These are phyloP conservation scores for Galeopterus variegatus DNA, from an alignment of 2,113 vertebrate species.

Conservation along the genomic window DNA sequence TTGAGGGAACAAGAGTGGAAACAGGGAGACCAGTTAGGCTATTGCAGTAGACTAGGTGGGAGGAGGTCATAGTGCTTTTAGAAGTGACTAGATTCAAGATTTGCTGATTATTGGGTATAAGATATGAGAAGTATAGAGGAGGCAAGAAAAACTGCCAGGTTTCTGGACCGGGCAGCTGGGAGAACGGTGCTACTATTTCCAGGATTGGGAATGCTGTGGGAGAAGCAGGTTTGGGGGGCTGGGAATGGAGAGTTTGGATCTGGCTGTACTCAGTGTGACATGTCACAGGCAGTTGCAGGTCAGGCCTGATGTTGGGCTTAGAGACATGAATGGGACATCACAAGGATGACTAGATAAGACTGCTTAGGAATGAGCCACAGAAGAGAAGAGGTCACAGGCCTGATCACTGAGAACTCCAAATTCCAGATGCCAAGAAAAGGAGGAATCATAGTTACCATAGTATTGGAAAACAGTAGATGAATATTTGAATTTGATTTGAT, in stretches of 20 bases:
- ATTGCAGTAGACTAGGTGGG: background rate
- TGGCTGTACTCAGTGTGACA: background rate
- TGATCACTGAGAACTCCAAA: background rate
- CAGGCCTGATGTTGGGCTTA: background rate
- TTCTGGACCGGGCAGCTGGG: background rate
- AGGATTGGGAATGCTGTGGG: background rate
- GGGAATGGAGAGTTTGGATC: background rate
- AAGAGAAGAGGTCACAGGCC: background rate
- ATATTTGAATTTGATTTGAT: conserved; percentile 36
- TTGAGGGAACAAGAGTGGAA: background rate
- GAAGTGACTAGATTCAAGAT: background rate
- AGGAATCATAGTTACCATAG: background rate
- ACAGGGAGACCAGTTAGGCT: background rate
- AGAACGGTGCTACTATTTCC: background rate
- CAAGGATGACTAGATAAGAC: too few relatives aligned
- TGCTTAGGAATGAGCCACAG: background rate
- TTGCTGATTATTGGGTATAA: background rate
- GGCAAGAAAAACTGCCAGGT: background rate
- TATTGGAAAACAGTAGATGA: background rate
- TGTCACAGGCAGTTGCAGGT: background rate
- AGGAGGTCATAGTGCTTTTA: background rate
- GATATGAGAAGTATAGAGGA: background rate
- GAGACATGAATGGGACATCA: background rate
- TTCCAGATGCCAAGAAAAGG: background rate
- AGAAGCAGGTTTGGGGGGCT: background rate